Conservation (phyloP, 2,888 invertebrate genomes). For the Ophion ellenae region DNA sequence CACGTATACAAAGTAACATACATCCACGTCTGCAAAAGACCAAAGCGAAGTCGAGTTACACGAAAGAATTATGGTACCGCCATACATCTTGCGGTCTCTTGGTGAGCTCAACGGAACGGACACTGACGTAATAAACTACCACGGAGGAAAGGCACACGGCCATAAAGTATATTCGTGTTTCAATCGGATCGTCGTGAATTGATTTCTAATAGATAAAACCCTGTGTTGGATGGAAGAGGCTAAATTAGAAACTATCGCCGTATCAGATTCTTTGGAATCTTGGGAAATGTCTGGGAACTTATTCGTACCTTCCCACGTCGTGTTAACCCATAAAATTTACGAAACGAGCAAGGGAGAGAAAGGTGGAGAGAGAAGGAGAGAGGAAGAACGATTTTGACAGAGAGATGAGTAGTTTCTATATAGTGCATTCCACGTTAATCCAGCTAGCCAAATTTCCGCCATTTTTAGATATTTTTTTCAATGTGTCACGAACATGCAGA, state of each 20-base stretch:
- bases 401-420: background rate
- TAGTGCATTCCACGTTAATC: background rate
- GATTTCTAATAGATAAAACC: constrained; percentile 56
- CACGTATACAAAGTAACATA: constrained; percentile 17
- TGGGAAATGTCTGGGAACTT: constrained; percentile 45
- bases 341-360: background rate
- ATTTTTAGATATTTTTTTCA: background rate
- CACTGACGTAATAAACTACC: constrained; percentile 11
- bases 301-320: constrained; percentile 33
- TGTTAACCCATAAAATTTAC: constrained; percentile 33
- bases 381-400: background rate
- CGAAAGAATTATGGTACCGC: constrained; percentile 65
- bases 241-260: constrained; percentile 47
- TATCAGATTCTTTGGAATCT: constrained; percentile 35
- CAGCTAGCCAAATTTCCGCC: background rate
- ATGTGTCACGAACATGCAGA: background rate
- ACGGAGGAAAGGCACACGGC: constrained; percentile 39
- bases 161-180: constrained; percentile 47
- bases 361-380: background rate
- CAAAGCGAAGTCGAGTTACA: constrained; percentile 37
- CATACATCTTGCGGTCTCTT: constrained; percentile 33
- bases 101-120: background rate
- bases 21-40: constrained; percentile 5
- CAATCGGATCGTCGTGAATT: constrained; percentile 34
- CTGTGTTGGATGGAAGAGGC: constrained; percentile 12